These are phyloP conservation scores for Parazoanthus atlanticus DNA, from an alignment of 92 coral and sea anemone species.

Conservation along the genomic window DNA sequence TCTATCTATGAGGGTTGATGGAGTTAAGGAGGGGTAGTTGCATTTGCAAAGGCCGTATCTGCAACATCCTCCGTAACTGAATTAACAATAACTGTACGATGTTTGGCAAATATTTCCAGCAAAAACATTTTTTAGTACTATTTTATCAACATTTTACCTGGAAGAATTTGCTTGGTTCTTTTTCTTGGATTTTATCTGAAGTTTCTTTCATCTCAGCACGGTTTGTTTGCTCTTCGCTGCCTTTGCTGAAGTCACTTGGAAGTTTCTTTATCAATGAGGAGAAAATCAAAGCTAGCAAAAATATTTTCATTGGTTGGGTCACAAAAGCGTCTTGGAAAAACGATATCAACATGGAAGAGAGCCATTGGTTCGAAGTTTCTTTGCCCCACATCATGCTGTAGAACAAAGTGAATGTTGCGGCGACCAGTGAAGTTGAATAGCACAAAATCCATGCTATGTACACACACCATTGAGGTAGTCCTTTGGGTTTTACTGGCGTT, in stretches of 20 bases:
- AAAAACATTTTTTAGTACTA: too few relatives aligned
- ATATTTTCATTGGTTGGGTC: slow-evolving; percentile 70
- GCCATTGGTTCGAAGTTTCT: slow-evolving; percentile 71
- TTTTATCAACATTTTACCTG: too few relatives aligned
- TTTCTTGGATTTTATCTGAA: slow-evolving; percentile 3
- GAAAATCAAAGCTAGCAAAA: slow-evolving; percentile 46
- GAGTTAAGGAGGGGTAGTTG: too few relatives aligned
- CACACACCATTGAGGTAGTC: slow-evolving; percentile 74
- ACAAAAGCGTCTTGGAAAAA: slow-evolving; percentile 80
- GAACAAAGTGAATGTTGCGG: slow-evolving; percentile 71
- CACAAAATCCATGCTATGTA: slow-evolving; percentile 72
- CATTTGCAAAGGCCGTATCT: too few relatives aligned
- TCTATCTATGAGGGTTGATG: too few relatives aligned
- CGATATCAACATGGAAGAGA: slow-evolving; percentile 73
- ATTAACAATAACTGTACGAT: too few relatives aligned
- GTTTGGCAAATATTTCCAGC: too few relatives aligned
- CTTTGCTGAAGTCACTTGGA: slow-evolving; percentile 52
- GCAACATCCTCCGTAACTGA: too few relatives aligned
- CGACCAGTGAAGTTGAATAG: slow-evolving; percentile 50
- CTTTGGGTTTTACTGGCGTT: slow-evolving; percentile 10
- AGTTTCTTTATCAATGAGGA: slow-evolving; percentile 53
- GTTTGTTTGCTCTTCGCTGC: not conserved
- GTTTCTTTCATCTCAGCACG: not conserved
- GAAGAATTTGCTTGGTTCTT: not conserved
- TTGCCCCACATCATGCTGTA: slow-evolving; percentile 90